Evolutionary conservation across 1,140 invertebrate genomes (phyloP).

Genomic region (Helicorthomorpha holstii): DNA sequence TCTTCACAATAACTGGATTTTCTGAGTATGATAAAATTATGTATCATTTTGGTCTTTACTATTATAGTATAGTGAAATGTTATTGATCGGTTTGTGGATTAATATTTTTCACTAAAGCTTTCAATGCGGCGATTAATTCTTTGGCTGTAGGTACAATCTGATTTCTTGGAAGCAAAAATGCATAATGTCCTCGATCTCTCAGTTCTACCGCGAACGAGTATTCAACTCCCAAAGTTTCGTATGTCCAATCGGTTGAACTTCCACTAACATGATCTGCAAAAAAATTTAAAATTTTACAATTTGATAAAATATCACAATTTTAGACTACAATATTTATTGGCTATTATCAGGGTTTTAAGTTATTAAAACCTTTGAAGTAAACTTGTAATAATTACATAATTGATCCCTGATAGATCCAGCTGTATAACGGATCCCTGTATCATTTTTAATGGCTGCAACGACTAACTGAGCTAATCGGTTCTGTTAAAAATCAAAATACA

Average conservation of each 20-base stretch:
- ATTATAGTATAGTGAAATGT: too few species aligned
- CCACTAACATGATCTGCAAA: not conserved
- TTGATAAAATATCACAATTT: not conserved
- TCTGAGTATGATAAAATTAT: too few species aligned
- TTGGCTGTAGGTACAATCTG: not conserved
- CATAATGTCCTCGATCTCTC: not conserved
- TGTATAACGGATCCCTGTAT: not conserved
- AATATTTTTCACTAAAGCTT: not conserved
- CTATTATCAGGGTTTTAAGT: too few species aligned
- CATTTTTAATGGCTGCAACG: not conserved
- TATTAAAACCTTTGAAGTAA: not conserved
- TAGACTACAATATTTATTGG: too few species aligned
- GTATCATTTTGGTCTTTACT: too few species aligned
- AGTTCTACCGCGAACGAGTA: not conserved
- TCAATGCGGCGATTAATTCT: not conserved
- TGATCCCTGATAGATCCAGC: not conserved
- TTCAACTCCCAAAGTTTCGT: not conserved
- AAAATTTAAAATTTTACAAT: not conserved
- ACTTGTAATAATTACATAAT: not conserved
- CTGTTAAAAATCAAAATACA: not conserved
- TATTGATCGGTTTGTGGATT: too few species aligned
- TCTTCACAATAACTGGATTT: too few species aligned
- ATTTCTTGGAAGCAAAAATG: not conserved
- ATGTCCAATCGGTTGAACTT: not conserved
- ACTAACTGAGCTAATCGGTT: constrained; percentile 18